These are phyloP conservation scores for Oceanites oceanicus DNA, from an alignment of 2,113 vertebrate genomes.

Conservation along the genomic window DNA sequence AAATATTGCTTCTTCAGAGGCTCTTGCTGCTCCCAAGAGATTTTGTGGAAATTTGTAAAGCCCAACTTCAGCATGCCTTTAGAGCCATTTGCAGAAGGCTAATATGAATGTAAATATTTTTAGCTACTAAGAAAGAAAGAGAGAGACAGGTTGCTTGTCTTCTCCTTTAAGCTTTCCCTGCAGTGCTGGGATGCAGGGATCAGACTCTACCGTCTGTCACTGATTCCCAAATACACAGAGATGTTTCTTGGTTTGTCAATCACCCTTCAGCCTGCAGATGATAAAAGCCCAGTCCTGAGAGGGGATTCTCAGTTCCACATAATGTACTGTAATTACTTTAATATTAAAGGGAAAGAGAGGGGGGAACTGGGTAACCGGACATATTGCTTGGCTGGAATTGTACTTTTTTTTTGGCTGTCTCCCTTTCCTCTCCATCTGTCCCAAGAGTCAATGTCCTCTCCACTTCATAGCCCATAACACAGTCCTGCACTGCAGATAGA, in stretches of 20 bases:
- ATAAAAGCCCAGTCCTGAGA: not conserved
- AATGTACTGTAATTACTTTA: not conserved
- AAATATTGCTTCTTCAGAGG: not conserved
- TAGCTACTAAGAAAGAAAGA: not conserved
- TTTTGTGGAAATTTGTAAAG: not conserved
- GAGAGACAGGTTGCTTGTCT: not conserved
- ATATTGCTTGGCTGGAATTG: constrained; percentile 4
- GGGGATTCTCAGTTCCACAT: not conserved
- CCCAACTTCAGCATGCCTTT: not conserved
- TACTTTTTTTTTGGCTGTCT: not conserved
- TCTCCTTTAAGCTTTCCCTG: not conserved
- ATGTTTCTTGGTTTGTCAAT: not conserved
- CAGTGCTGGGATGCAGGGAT: not conserved
- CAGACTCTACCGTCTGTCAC: not conserved
- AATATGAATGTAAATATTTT: not conserved
- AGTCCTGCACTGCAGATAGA: not conserved
- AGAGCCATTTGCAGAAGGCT: not conserved
- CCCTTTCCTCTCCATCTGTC: constrained; percentile 42
- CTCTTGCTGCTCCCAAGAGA: constrained; percentile 3
- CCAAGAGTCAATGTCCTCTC: not conserved
- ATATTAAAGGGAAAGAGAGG: not conserved
- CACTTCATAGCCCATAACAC: not conserved
- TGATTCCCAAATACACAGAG: fast-evolving
- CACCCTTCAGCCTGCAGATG: not conserved
- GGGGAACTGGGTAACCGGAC: not conserved